Conservation (phyloP, 2,888 invertebrate species). For the Rhamphomyia laevipes region DNA sequence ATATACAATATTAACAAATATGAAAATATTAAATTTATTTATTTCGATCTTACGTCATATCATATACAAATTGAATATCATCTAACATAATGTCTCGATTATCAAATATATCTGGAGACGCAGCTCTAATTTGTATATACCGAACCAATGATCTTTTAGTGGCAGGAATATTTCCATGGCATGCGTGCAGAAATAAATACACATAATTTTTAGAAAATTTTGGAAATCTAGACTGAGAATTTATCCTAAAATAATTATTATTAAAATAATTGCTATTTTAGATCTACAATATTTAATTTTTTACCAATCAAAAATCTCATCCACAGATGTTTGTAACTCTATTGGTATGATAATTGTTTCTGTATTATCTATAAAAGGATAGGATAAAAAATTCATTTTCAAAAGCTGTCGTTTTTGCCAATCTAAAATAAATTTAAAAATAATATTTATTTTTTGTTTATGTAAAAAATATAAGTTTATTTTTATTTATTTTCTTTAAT, state of each 20-base stretch:
- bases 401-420: no score
- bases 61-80: constrained; percentile 43
- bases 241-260: constrained; percentile 42
- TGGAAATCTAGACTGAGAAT: constrained; percentile 46
- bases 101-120: constrained; percentile 46
- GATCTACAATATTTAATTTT: not conserved
- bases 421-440: no score
- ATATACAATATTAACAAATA: not conserved
- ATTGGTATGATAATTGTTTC: constrained; percentile 12
- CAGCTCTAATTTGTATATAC: constrained; percentile 34
- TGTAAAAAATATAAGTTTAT: no score
- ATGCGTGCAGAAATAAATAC: constrained; percentile 51
- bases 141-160: constrained; percentile 34
- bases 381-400: constrained; percentile 15
- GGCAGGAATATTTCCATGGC: constrained; percentile 30
- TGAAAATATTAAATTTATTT: no score
- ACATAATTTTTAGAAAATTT: constrained; percentile 49
- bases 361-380: constrained; percentile 18
- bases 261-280: not conserved
- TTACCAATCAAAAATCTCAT: constrained; percentile 17
- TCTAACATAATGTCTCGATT: constrained; percentile 43
- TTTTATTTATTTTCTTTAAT: no score
- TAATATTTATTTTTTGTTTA: no score
- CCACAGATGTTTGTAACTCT: constrained; percentile 12
- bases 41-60: constrained; percentile 54